Conservation (phyloP, 2,113 vertebrate species). For the Xenopus laevis region DNA sequence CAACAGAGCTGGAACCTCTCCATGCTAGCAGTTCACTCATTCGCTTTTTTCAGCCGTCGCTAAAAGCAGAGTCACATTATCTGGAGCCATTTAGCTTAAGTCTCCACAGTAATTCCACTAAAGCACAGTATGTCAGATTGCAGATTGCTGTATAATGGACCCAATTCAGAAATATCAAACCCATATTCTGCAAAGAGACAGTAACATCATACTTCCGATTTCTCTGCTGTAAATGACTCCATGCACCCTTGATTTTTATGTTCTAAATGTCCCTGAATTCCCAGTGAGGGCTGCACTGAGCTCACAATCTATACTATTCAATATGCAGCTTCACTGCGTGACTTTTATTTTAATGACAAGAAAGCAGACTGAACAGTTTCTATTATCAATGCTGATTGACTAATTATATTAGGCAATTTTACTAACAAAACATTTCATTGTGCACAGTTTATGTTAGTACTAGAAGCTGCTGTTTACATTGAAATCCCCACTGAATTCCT, state of each 20-base stretch:
- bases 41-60: slow-evolving; percentile 8
- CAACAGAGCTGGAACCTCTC: background rate
- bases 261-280: background rate
- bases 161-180: slow-evolving; percentile 2
- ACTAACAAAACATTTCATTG: too few species aligned
- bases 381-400: too few species aligned
- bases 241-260: slow-evolving; percentile 1
- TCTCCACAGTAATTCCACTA: slow-evolving; percentile 33
- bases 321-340: background rate
- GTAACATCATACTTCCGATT: background rate
- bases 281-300: background rate
- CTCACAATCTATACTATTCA: background rate
- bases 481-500: too few species aligned
- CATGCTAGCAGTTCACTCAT: background rate
- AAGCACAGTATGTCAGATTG: background rate
- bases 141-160: slow-evolving; percentile 3
- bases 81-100: slow-evolving; percentile 42
- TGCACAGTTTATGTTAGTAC: too few species aligned
- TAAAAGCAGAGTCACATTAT: slow-evolving; percentile 37
- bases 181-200: background rate
- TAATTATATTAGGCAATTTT: too few species aligned
- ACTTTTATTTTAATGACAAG: background rate
- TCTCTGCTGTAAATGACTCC: slow-evolving; percentile 14
- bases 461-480: too few species aligned
- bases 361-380: too few species aligned